Evolutionary conservation across 2,888 invertebrate species (phyloP), one percentile per base, ranked within the genome.

Genomic region (Watsonalla cultraria): DNA sequence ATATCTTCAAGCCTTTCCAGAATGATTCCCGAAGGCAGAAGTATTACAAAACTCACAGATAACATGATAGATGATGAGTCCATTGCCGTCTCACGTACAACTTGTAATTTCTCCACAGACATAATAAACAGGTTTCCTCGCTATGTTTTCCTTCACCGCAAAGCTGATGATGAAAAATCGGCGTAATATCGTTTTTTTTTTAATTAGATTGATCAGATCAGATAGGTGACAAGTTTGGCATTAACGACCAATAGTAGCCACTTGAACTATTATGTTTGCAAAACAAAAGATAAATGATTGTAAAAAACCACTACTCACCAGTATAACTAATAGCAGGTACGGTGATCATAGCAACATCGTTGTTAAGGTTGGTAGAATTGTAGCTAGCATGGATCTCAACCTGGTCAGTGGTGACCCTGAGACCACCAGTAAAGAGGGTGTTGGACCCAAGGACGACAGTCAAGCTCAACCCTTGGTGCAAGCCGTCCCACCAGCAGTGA

Each of bases 371-470:
- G 34, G 45, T 53, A 0, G 80, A 75, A 50, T 74, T 75, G 53
- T 70, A 82, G 5, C 64, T 72, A 8, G 72, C 68, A 48, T 74
- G 68, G 39, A 69, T 49, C 5, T 59, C 61, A 1, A 74, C 62
- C 6, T 66, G 54, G 33, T 51, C 66, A 5, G 70, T 64, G 2
- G 60, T 56, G 9, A 74, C 52, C 15, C 81, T 66, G n/a, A 64
- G 69, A 7, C 81, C 82, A 0, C 79, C 81, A 50, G 66, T 58
- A 60, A 78, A 78, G 7, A 82, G 65, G 0, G 68, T 51, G 54
- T 70, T 74, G 45, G 79, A 76, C 7, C 81, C 80, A 0, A 77
- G 61, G 7, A 81, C 70, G 0, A 74, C 72, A 9, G 72, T 74
- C 50, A 73, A 54, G 34, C 49, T 49, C 66, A 64, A 7, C 58